Percentiles rank a stretch among this genome's conserved stretches.
Evolutionary conservation across 30 jellyfish, hydroid and myxozoan species (phyloP).

Genomic region (Pelagia noctiluca): DNA sequence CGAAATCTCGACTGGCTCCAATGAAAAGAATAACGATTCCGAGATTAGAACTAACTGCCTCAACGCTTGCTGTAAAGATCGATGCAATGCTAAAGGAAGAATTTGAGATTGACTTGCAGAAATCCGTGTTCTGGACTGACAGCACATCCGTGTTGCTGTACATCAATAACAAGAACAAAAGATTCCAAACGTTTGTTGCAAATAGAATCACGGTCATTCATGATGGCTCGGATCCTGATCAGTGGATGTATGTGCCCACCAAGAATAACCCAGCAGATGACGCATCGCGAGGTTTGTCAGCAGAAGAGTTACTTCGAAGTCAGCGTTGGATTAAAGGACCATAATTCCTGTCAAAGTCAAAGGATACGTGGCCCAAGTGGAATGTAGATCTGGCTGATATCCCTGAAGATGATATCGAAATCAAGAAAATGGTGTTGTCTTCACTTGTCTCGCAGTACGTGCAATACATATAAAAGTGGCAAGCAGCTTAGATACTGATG

Average conservation of each 20-base stretch:
- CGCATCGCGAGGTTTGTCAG: slow-evolving; percentile 54
- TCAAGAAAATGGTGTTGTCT: slow-evolving; percentile 35
- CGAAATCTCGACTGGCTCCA: slow-evolving; percentile 63
- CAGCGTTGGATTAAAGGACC: slow-evolving; percentile 66
- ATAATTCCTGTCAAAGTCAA: slow-evolving; percentile 22
- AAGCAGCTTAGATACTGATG: slow-evolving; percentile 49
- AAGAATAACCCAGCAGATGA: slow-evolving; percentile 65
- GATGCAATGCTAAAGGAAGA: slow-evolving; percentile 50
- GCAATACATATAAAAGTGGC: slow-evolving; percentile 73
- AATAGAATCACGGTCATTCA: slow-evolving; percentile 38
- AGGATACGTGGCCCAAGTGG: slow-evolving; percentile 34
- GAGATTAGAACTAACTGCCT: slow-evolving; percentile 65
- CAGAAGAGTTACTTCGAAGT: slow-evolving; percentile 13
- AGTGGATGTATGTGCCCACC: slow-evolving; percentile 41
- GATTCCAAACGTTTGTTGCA: slow-evolving; percentile 74
- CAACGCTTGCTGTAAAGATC: slow-evolving; percentile 59
- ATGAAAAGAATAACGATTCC: slow-evolving; percentile 63
- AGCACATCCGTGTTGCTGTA: slow-evolving; percentile 56
- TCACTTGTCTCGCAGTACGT: slow-evolving; percentile 58
- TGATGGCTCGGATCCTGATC: slow-evolving; percentile 41
- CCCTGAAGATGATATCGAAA: not conserved
- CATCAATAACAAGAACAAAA: slow-evolving; percentile 42
- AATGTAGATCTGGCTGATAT: not conserved
- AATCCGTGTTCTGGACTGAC: slow-evolving; percentile 64
- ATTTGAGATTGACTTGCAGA: slow-evolving; percentile 31